Percentiles rank a stretch among this genome's conserved stretches.
phyloP scores from a whole-genome alignment of 2,797 vertebrate species.

The Crenuchus spilurus region DNA sequence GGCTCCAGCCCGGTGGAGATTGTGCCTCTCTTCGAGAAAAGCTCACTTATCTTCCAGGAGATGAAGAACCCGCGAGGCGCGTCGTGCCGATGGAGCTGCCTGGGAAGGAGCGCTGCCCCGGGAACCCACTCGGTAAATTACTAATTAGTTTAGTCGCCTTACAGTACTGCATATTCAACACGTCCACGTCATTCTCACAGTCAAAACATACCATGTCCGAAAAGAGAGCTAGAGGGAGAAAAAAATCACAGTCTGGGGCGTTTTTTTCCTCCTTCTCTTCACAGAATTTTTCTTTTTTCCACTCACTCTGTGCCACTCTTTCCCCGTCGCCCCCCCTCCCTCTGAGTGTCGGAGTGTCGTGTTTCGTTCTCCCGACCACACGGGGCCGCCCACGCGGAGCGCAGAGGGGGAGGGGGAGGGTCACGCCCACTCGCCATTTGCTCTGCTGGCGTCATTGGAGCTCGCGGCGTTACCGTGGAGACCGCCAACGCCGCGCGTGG shows the following conservation, averaged over 20 bases:
- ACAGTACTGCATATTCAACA: slow-evolving; percentile 66
- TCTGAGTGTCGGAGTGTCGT: slow-evolving; percentile 76
- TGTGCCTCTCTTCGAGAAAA: slow-evolving; percentile 55
- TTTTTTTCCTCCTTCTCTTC: slow-evolving; percentile 69
- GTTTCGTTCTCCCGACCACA: slow-evolving; percentile 82
- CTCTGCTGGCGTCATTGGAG: slow-evolving; percentile 52
- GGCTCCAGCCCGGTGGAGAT: slow-evolving; percentile 42
- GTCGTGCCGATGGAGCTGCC: slow-evolving; percentile 54
- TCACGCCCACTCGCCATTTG: slow-evolving; percentile 73
- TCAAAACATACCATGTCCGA: slow-evolving; percentile 49
- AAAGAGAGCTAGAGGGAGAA: slow-evolving; percentile 33
- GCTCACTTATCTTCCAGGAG: slow-evolving; percentile 63
- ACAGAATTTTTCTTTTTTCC: slow-evolving; percentile 77
- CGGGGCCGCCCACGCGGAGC: slow-evolving; percentile 83
- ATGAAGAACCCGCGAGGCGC: slow-evolving; percentile 63
- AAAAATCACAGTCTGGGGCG: slow-evolving; percentile 53
- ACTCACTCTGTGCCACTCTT: slow-evolving; percentile 68
- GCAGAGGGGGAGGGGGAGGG: slow-evolving; percentile 68
- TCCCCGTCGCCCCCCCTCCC: slow-evolving; percentile 53
- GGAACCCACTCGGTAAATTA: slow-evolving; percentile 38
- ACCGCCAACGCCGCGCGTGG: slow-evolving; percentile 58
- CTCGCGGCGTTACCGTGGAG: slow-evolving; percentile 72
- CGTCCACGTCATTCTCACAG: slow-evolving; percentile 59
- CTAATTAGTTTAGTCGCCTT: slow-evolving; percentile 50
- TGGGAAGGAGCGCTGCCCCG: slow-evolving; percentile 1